Evolutionary conservation across 2,113 vertebrate species (phyloP).

Genomic region (Rhodinocichla rosea): DNA sequence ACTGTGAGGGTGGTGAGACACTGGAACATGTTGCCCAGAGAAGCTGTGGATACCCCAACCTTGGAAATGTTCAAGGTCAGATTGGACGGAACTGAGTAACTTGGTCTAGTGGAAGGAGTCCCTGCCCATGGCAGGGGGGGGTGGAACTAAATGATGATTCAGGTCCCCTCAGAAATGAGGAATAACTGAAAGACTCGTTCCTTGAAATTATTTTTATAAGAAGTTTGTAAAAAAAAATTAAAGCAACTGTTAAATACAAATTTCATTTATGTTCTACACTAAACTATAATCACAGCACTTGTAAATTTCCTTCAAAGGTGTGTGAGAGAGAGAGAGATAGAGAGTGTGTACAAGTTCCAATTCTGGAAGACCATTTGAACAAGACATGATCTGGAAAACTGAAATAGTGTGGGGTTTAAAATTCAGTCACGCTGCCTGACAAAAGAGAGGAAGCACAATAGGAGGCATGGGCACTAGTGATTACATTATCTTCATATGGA

Average conservation of each 20-base stretch:
- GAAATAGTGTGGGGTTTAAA: not conserved
- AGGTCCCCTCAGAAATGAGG: not conserved
- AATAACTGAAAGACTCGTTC: not conserved
- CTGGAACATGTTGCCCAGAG: not conserved
- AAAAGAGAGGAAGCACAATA: not conserved
- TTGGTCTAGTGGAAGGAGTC: not conserved
- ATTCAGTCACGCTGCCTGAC: not conserved
- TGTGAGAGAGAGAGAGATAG: not conserved
- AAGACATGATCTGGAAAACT: not conserved
- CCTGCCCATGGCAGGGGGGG: not conserved
- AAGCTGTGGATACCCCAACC: not conserved
- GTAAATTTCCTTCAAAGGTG: not conserved
- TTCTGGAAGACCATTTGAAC: not conserved
- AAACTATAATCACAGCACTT: not conserved
- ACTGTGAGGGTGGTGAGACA: not conserved
- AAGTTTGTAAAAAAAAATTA: not conserved
- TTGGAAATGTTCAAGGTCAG: not conserved
- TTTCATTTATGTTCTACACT: not conserved
- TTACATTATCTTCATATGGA: rapidly evolving
- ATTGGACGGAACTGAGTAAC: not conserved
- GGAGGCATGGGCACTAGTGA: rapidly evolving
- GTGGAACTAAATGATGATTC: not conserved
- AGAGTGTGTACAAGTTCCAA: too few relatives aligned
- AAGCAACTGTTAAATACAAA: not conserved
- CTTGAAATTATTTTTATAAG: not conserved